Evolutionary conservation across 1,140 invertebrate species (phyloP).

Genomic region (Calephelis virginiensis): DNA sequence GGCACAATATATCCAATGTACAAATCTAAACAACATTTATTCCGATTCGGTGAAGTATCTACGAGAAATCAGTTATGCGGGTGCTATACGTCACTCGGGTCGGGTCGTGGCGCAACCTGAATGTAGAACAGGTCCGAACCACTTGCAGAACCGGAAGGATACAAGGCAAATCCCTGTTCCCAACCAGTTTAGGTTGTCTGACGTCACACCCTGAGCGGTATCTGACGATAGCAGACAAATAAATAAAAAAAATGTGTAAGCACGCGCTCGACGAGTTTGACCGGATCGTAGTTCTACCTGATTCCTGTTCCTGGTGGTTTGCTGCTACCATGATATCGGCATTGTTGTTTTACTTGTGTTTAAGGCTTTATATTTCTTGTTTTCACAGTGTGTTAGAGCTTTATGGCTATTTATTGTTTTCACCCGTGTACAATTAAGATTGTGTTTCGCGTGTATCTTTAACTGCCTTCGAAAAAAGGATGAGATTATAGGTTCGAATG

Average conservation of each 20-base stretch:
- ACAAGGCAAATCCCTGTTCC: constrained; percentile 77
- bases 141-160: constrained; percentile 77
- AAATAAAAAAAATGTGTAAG: constrained; percentile 78
- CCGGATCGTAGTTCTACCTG: constrained; percentile 77
- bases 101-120: constrained; percentile 64
- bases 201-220: constrained; percentile 75
- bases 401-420: too few species aligned
- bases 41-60: constrained; percentile 11
- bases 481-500: too few species aligned
- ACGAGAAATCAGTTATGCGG: constrained; percentile 26
- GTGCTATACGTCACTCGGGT: constrained; percentile 56
- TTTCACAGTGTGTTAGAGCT: too few species aligned
- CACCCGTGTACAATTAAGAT: too few species aligned
- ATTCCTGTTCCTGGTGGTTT: constrained; percentile 75
- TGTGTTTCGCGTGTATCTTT: too few species aligned
- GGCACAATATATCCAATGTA: too few species aligned
- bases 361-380: too few species aligned
- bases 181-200: constrained; percentile 77
- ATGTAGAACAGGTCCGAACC: constrained; percentile 74
- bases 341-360: constrained; percentile 24
- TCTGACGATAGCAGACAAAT: constrained; percentile 75
- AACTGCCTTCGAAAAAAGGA: too few species aligned
- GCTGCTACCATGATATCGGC: constrained; percentile 46
- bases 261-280: constrained; percentile 77
- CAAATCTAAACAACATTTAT: too few species aligned